Conservation (phyloP, 2,797 vertebrate species). For the Heterohyrax brucei region DNA sequence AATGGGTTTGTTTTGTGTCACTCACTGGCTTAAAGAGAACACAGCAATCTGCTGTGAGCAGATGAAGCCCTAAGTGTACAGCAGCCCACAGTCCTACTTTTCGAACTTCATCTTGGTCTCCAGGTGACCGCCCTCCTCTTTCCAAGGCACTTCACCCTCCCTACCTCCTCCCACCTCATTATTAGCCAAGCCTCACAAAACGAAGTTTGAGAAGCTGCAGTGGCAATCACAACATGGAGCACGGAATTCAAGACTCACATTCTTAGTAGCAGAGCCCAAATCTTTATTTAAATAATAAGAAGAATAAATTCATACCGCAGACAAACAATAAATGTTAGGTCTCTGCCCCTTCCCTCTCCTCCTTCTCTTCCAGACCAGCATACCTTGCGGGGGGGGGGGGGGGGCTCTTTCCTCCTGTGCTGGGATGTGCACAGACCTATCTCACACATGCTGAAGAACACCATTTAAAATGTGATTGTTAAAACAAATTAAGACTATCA, state of each 20-base stretch:
- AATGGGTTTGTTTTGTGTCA: neutral
- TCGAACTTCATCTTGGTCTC: neutral
- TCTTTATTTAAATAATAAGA: neutral
- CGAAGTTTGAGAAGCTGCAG: slow-evolving; percentile 34
- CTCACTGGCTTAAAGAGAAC: neutral
- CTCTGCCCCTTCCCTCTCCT: slow-evolving; percentile 10
- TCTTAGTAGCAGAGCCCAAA: slow-evolving; percentile 4
- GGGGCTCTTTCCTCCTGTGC: neutral
- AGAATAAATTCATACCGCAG: neutral
- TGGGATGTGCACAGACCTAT: neutral
- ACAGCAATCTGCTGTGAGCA: neutral
- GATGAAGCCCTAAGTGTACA: slow-evolving; percentile 10
- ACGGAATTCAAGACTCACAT: neutral
- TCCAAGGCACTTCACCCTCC: neutral
- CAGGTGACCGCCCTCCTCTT: slow-evolving; percentile 26
- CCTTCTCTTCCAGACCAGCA: neutral
- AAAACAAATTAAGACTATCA: neutral
- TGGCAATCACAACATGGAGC: neutral
- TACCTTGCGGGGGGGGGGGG: neutral
- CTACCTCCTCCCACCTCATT: neutral
- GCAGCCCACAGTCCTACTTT: neutral
- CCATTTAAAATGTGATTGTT: slow-evolving; percentile 25
- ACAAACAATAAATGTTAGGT: neutral
- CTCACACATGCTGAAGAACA: neutral
- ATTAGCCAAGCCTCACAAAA: slow-evolving; percentile 42